A percentile compares a stretch with the other conserved stretches of the same genome.
phyloP scores from a whole-genome alignment of 2,888 invertebrate species.

The Pterobdella sp. region DNA sequence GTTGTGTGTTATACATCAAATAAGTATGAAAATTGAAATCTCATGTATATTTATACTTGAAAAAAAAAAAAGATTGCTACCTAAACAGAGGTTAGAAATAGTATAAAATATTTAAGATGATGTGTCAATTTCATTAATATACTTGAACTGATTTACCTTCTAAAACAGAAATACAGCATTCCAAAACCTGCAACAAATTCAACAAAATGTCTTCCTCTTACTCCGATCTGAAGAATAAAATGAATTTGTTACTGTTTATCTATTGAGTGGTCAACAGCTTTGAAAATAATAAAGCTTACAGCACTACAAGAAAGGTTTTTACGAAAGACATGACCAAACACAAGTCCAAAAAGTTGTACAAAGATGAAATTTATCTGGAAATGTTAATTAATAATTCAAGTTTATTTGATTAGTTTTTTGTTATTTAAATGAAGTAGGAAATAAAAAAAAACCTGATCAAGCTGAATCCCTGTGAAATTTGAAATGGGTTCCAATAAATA shows the following conservation, averaged over 20 bases:
- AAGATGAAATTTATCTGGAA: slow-evolving; percentile 38
- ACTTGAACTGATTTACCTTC: slow-evolving; percentile 31
- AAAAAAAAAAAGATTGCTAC: too few species aligned
- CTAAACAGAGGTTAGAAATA: too few species aligned
- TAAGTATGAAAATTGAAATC: too few species aligned
- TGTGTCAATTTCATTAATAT: too few species aligned
- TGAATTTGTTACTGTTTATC: not conserved
- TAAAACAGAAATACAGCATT: slow-evolving; percentile 37
- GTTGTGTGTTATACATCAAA: too few species aligned
- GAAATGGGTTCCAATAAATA: slow-evolving; percentile 1
- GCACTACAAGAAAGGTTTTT: slow-evolving; percentile 25
- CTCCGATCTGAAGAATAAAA: not conserved
- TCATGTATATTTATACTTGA: too few species aligned
- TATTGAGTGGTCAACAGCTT: not conserved
- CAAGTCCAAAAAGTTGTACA: slow-evolving; percentile 34
- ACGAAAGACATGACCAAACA: slow-evolving; percentile 33
- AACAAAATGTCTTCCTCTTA: slow-evolving; percentile 33
- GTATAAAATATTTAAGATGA: too few species aligned
- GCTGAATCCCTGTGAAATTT: not conserved
- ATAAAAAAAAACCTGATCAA: not conserved
- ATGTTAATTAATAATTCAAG: not conserved
- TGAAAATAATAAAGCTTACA: not conserved
- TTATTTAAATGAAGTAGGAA: not conserved
- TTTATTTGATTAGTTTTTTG: not conserved
- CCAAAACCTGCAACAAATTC: slow-evolving; percentile 33